Evolutionary conservation across 2,113 vertebrate genomes (phyloP), one percentile per base, ranked within the genome.

Genomic region (Trochalopteron elliotii): DNA sequence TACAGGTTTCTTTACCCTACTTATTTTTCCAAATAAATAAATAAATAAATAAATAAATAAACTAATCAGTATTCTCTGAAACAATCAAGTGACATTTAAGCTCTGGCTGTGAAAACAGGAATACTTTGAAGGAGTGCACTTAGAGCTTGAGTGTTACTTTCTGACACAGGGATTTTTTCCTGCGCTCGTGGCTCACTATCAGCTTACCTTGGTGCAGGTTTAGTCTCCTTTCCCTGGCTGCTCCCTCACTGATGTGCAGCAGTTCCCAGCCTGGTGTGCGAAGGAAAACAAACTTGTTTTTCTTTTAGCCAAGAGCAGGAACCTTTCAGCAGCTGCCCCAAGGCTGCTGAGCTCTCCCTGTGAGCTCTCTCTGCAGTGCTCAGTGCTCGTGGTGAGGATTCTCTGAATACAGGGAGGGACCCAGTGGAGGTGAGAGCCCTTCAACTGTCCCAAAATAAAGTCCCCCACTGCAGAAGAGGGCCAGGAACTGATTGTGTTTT

Each of bases 251-350:
- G 63, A 28, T 39, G 5, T 2, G 9, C 55, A 52, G 76, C 35
- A 14, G 33, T 28, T 68, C 20, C 20, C 40, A 60, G 4, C 16
- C 14, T 0, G 0, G 10, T 25, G 55, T 4, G 4, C 44, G 23
- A 22, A 24, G 47, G 44, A 57, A 57, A 90, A 70, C 50, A 56
- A 78, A 57, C 23, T 31, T 45, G 56, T 1, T 61, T 67, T 70
- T 44, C 31, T 33, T 33, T 15, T 9, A 79, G n/a, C 55, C 50
- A 8, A 4, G 11, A 59, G 52, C 70, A 69, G 60, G 12, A 40
- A 57, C 44, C 49, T 27, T 79, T 19, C 15, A n/a, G 72, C 63
- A 87, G 84, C 82, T 87, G 93, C 44, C 63, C 76, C 0, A 0
- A 2, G 69, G 84, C 76, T 39, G 84, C 88, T 71, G 88, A 65